These are phyloP conservation scores for Pseudorasbora parva DNA, from an alignment of 2,113 vertebrate genomes.

Conservation along the genomic window DNA sequence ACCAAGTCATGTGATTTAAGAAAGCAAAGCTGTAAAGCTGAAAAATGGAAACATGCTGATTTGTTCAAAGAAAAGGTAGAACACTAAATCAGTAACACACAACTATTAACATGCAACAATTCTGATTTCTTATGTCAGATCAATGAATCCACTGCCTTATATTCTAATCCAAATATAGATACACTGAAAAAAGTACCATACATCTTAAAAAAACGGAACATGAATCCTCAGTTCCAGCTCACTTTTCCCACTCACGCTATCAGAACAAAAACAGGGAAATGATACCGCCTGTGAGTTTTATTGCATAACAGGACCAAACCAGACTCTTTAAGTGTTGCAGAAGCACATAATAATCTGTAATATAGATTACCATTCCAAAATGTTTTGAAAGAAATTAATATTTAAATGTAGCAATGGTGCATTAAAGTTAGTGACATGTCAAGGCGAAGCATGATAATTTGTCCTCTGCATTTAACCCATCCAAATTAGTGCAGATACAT, in stretches of 20 bases:
- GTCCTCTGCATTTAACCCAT: too few species aligned
- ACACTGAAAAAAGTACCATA: too few species aligned
- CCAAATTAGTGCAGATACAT: too few species aligned
- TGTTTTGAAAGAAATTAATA: background rate
- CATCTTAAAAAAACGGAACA: background rate
- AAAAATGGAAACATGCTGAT: background rate
- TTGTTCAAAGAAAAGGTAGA: slow-evolving; percentile 17
- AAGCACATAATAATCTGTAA: background rate
- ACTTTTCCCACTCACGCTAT: background rate
- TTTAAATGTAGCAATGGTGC: background rate
- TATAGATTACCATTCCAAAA: background rate
- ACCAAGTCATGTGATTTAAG: slow-evolving; percentile 7
- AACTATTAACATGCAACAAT: background rate
- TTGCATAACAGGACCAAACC: background rate
- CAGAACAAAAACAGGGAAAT: background rate
- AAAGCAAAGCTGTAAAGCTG: background rate
- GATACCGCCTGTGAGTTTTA: background rate
- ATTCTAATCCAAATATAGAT: background rate
- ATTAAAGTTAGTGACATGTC: background rate
- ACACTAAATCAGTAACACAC: background rate
- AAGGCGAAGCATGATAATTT: too few species aligned
- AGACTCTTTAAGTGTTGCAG: background rate
- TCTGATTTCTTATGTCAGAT: background rate
- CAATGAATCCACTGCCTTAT: background rate
- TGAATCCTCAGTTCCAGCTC: background rate